Conservation (phyloP, 2,888 invertebrate species). For the Schrankia costaestrigalis region DNA sequence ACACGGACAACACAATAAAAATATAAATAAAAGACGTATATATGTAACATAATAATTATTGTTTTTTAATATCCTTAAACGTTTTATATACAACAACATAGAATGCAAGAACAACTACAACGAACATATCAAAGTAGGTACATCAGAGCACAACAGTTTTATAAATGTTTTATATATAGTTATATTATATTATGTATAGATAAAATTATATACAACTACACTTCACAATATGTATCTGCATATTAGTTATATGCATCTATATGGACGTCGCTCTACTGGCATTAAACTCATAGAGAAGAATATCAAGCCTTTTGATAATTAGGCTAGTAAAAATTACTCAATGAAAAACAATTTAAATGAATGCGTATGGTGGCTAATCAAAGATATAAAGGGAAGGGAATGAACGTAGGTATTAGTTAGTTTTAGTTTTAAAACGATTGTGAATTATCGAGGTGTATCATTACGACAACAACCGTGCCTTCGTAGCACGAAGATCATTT, state of each 20-base stretch:
- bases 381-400: too few species aligned
- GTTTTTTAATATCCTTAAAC: conserved; percentile 64
- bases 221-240: conserved; percentile 14
- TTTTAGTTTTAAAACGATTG: too few species aligned
- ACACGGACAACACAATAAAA: not conserved
- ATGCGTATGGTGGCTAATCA: too few species aligned
- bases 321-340: too few species aligned
- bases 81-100: conserved; percentile 74
- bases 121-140: conserved; percentile 50
- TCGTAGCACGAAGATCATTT: too few species aligned
- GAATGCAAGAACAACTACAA: conserved; percentile 66
- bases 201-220: conserved; percentile 30
- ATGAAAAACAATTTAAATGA: too few species aligned
- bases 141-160: conserved; percentile 62
- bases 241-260: not conserved
- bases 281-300: too few species aligned
- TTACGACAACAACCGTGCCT: too few species aligned
- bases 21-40: conserved; percentile 44
- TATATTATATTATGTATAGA: conserved; percentile 24
- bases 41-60: conserved; percentile 72
- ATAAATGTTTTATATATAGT: conserved; percentile 38
- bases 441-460: too few species aligned
- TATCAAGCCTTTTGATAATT: too few species aligned
- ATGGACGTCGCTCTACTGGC: conserved; percentile 5
- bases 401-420: too few species aligned